Evolutionary conservation across 2,888 invertebrate species (phyloP), one percentile per base, ranked within the genome.

Genomic region (Sphaeridia pumilis): DNA sequence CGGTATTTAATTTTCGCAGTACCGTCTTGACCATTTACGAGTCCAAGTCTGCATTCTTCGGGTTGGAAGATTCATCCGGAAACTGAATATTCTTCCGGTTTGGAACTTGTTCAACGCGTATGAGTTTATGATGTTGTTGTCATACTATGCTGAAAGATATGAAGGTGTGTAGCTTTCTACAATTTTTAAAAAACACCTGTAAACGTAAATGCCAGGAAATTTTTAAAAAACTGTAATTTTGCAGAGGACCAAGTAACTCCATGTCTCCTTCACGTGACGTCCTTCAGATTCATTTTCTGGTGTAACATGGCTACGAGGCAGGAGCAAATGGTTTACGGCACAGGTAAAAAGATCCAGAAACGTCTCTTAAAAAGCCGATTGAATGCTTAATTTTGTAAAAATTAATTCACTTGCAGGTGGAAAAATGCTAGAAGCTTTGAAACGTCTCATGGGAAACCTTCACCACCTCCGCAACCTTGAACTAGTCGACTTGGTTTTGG

Each of bases 121-220:
- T 68, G 86, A 87, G 68, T 87, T 87, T 67, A 83, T 87, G 78
- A 81, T 83, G 53, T 80, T 87, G 73, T 69, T 87, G n/a, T 78
- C 82, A 0, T 82, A 82, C 75, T 85, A 80, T 66, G 76, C 80
- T 1, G 82, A 82, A 61, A 77, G 76, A 66, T 71, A 73, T 25
- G 50, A 53, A 48, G 35, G 57, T 58, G 49, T 43, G 21, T 51
- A n/a, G n/a, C n/a, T n/a, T n/a, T n/a, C n/a, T n/a, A n/a, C n/a
- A n/a, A n/a, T n/a, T n/a, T n/a, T 42, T 4, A 22, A 36, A 35
- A 43, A 43, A 28, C 7, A 26, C 14, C 14, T 10, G 12, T 43
- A 28, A 50, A 26, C 7, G 14, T 17, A n/a, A n/a, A n/a, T n/a
- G n/a, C n/a, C n/a, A n/a, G n/a, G n/a, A n/a, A n/a, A n/a, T n/a